A percentile compares a stretch with the other conserved stretches of the same genome.
phyloP scores from a whole-genome alignment of 1,140 invertebrate genomes.

The Phthorimaea operculella region DNA sequence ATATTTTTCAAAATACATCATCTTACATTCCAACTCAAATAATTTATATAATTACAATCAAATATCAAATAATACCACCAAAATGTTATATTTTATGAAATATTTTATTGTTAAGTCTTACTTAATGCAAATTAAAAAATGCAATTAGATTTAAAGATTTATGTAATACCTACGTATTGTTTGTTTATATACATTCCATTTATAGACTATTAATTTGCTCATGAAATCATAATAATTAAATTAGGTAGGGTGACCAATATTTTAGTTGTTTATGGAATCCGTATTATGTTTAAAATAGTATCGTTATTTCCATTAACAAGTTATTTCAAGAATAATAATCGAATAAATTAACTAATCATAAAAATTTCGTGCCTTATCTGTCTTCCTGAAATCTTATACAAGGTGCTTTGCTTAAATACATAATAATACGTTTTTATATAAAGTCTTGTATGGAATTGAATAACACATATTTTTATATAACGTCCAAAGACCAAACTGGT shows the following conservation, averaged over 20 bases:
- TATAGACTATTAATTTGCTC: neutral
- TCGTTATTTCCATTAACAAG: constrained; percentile 46
- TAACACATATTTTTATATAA: neutral
- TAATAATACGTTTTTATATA: neutral
- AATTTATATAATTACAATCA: constrained; percentile 2
- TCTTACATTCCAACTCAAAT: neutral
- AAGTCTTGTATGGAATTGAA: neutral
- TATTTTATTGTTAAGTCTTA: neutral
- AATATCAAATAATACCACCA: constrained; percentile 8
- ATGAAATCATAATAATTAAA: neutral
- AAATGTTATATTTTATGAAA: constrained; percentile 6
- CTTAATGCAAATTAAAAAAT: neutral
- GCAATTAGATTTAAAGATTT: no score
- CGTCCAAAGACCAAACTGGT: constrained; percentile 45
- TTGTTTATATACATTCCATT: no score
- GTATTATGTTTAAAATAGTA: constrained; percentile 56
- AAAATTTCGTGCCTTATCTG: constrained; percentile 18
- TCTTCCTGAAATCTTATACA: constrained; percentile 7
- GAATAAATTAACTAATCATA: neutral
- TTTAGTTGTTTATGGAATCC: constrained; percentile 39
- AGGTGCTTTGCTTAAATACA: neutral
- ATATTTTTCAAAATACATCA: neutral
- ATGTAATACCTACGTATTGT: no score
- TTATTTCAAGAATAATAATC: constrained; percentile 14
- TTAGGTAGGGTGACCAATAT: constrained; percentile 2